A percentile compares a stretch with the other conserved stretches of the same genome.
These are phyloP conservation scores for Macrotis lagotis DNA, from an alignment of 2,113 vertebrate species.

Conservation along the genomic window DNA sequence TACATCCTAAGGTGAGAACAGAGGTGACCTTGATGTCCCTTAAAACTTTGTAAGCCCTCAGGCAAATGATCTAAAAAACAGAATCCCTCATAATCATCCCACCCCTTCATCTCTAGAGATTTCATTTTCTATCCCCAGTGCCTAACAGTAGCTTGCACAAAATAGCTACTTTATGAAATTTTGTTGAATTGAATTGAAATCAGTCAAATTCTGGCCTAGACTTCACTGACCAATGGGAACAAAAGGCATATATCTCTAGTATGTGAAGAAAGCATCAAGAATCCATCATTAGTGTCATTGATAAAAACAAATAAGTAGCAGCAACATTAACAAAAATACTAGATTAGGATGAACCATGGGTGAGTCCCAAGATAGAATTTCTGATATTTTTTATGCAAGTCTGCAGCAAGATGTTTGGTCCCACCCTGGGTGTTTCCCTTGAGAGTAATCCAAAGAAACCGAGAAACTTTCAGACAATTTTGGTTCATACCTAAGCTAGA, in stretches of 20 bases:
- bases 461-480: neutral
- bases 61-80: neutral
- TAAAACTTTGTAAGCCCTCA: neutral
- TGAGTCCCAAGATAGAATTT: neutral
- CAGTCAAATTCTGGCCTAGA: neutral
- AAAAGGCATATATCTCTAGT: neutral
- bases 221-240: neutral
- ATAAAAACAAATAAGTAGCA: neutral
- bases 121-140: neutral
- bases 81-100: neutral
- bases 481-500: neutral
- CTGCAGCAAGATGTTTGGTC: neutral
- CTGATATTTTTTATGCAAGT: neutral
- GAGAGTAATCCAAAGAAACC: neutral
- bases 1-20: neutral
- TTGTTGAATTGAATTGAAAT: neutral
- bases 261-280: neutral
- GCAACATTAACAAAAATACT: neutral
- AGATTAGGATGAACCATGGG: neutral
- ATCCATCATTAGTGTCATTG: neutral
- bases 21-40: fast-evolving
- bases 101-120: neutral
- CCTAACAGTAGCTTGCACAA: neutral
- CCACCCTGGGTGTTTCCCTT: neutral
- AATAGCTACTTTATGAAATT: neutral